Percentiles rank a stretch among this genome's conserved stretches.
Evolutionary conservation across 2,113 vertebrate genomes (phyloP).

Genomic region (Aramus guarauna): DNA sequence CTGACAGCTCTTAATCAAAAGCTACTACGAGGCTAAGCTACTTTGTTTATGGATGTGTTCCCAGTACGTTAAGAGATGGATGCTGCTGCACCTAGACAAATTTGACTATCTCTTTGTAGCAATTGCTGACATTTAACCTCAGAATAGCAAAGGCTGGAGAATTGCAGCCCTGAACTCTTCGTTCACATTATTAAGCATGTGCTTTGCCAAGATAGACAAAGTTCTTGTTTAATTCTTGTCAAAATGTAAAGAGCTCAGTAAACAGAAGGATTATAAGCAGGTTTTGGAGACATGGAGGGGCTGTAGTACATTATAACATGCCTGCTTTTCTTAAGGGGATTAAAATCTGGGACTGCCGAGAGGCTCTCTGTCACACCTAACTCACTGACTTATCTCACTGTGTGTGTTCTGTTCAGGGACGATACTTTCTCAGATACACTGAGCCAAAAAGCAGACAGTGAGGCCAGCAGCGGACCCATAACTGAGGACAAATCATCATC

Average conservation of each 20-base stretch:
- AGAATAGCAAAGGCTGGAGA: not conserved
- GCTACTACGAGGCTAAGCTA: not conserved
- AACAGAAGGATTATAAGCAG: not conserved
- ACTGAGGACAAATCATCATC: conserved; percentile 90
- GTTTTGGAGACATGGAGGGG: not conserved
- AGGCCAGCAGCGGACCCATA: conserved; percentile 93
- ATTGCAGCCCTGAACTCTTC: not conserved
- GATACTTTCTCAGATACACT: conserved; percentile 96
- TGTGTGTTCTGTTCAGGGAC: conserved; percentile 78
- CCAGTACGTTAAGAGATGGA: not conserved
- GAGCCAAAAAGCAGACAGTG: conserved; percentile 97
- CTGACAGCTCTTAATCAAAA: not conserved
- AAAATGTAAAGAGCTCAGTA: not conserved
- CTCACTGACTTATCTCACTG: not conserved
- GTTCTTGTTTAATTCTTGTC: not conserved
- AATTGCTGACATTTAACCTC: not conserved
- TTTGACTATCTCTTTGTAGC: not conserved
- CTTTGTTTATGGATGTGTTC: not conserved
- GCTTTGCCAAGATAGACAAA: not conserved
- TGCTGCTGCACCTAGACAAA: not conserved
- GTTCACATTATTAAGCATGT: not conserved
- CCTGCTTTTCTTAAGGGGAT: not conserved
- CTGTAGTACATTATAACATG: not conserved
- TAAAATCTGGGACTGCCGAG: not conserved
- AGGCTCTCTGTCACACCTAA: not conserved